A percentile compares a stretch with the other conserved stretches of the same genome.
These are phyloP conservation scores for Arge pagana DNA, from an alignment of 2,888 invertebrate species.

Conservation along the genomic window DNA sequence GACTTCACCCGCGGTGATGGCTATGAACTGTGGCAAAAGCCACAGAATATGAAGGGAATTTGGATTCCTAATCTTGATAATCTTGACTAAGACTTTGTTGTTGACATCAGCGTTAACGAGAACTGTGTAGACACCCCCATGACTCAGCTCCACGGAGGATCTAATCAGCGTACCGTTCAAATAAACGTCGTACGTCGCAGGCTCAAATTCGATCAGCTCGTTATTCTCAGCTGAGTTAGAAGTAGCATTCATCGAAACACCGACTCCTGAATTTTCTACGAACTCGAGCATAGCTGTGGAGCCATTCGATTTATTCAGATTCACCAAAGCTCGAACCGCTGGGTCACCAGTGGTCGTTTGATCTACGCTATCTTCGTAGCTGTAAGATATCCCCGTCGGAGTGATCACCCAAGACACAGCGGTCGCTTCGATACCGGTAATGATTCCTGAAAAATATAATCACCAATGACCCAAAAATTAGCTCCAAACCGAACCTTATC, in stretches of 20 bases:
- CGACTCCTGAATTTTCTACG: background rate
- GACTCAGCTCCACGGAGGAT: conserved; percentile 56
- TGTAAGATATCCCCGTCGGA: background rate
- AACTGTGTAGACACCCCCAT: conserved; percentile 72
- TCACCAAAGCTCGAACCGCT: conserved; percentile 50
- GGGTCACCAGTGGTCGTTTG: conserved; percentile 52
- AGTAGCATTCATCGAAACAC: background rate
- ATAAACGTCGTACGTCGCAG: conserved; percentile 55
- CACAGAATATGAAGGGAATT: conserved; percentile 81
- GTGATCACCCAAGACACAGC: conserved; percentile 37
- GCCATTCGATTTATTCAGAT: conserved; percentile 28
- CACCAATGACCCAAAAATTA: too few relatives aligned
- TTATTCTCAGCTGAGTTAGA: conserved; percentile 11
- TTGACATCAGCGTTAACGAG: conserved; percentile 56
- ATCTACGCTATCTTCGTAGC: conserved; percentile 42
- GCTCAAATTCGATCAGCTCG: conserved; percentile 41
- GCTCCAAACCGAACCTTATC: too few relatives aligned
- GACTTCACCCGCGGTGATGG: conserved; percentile 92
- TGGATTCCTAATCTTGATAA: conserved; percentile 65
- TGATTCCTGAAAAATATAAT: conserved; percentile 6
- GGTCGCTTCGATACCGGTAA: conserved; percentile 3
- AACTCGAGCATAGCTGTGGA: background rate
- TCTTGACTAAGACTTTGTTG: conserved; percentile 39
- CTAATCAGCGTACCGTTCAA: conserved; percentile 52
- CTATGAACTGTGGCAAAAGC: conserved; percentile 89